A percentile compares a stretch with the other conserved stretches of the same genome.
Evolutionary conservation across 2,888 invertebrate species (phyloP).

Genomic region (Eulithis prunata): DNA sequence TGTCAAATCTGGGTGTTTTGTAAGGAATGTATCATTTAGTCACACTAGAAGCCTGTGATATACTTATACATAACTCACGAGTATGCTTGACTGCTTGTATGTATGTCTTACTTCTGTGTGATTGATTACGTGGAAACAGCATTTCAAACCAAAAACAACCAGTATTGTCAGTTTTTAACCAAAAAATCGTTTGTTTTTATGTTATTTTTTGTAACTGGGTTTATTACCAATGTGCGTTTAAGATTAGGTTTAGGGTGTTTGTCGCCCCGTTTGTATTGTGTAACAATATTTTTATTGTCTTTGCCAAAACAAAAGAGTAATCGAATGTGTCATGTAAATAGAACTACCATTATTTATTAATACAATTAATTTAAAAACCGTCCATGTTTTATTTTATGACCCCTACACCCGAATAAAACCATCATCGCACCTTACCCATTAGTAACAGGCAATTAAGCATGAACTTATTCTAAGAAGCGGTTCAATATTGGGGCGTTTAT

Average conservation of each 20-base stretch:
- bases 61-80: constrained; percentile 68
- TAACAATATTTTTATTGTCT: constrained; percentile 82
- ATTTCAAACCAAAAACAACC: constrained; percentile 73
- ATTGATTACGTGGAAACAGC: constrained; percentile 48
- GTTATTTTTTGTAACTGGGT: constrained; percentile 57
- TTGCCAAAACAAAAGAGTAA: constrained; percentile 84
- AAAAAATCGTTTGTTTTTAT: constrained; percentile 65
- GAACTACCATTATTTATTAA: constrained; percentile 85
- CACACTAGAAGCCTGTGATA: constrained; percentile 82
- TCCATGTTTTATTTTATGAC: constrained; percentile 61
- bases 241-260: constrained; percentile 47
- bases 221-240: constrained; percentile 68
- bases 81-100: constrained; percentile 71
- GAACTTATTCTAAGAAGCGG: too few species aligned
- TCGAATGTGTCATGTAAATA: constrained; percentile 84
- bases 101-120: constrained; percentile 69
- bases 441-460: too few species aligned
- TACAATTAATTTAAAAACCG: constrained; percentile 81
- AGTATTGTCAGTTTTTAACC: constrained; percentile 78
- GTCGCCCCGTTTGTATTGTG: constrained; percentile 63
- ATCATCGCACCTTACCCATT: too few species aligned
- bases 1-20: constrained; percentile 57
- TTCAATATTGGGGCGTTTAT: background rate
- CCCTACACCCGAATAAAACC: background rate
- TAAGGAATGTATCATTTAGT: constrained; percentile 73